Conservation (phyloP, 2,113 vertebrate genomes). For the Spilogale gracilis region DNA sequence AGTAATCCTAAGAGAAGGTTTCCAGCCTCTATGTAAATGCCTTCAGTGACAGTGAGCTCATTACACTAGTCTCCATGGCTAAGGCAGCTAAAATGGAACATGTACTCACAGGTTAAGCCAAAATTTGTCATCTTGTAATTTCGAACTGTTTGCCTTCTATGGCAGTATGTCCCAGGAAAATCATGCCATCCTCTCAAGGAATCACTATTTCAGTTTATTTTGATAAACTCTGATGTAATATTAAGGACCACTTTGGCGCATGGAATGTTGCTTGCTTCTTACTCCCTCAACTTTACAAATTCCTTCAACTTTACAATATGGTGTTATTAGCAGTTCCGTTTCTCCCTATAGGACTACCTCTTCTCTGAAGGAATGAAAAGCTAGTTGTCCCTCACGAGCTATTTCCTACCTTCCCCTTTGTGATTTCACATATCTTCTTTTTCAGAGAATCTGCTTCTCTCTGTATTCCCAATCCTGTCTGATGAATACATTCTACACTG, state of each 20-base stretch:
- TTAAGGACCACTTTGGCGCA: not conserved
- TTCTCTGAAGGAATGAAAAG: not conserved
- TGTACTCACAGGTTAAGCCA: not conserved
- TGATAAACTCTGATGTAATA: not conserved
- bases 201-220: not conserved
- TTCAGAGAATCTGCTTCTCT: slow-evolving; percentile 2
- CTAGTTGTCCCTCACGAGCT: not conserved
- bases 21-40: not conserved
- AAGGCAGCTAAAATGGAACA: not conserved
- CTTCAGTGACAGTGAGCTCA: not conserved
- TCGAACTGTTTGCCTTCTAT: not conserved
- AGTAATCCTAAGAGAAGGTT: not conserved
- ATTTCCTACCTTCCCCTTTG: not conserved
- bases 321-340: not conserved
- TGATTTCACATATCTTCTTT: not conserved
- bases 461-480: not conserved
- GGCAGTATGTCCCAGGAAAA: not conserved
- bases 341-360: not conserved
- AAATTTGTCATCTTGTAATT: not conserved
- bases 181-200: not conserved
- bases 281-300: not conserved
- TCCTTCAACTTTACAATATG: not conserved
- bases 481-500: not conserved
- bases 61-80: not conserved
- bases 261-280: not conserved